These are phyloP conservation scores for Tinea trinotella DNA, from an alignment of 2,888 invertebrate genomes.

Conservation along the genomic window DNA sequence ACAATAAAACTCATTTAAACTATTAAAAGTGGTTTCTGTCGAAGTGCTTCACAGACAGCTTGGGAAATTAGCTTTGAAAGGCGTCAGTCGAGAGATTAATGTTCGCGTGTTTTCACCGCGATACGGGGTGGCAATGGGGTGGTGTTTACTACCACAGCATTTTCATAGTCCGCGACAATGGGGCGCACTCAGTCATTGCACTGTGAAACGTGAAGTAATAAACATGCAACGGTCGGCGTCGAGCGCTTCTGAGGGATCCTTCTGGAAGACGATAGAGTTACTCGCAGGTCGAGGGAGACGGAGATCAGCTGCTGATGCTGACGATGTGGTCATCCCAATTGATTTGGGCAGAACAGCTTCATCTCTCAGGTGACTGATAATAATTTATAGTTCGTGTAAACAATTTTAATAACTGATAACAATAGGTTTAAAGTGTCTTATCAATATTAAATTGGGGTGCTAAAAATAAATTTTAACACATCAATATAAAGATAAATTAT, in stretches of 20 bases:
- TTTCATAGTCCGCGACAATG: slow-evolving; percentile 33
- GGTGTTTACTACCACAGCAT: not conserved
- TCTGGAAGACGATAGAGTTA: slow-evolving; percentile 77
- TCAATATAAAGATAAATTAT: not conserved
- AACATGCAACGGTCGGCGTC: slow-evolving; percentile 56
- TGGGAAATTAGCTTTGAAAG: slow-evolving; percentile 41
- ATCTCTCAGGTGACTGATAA: slow-evolving; percentile 43
- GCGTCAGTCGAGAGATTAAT: slow-evolving; percentile 56
- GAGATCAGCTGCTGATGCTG: slow-evolving; percentile 56
- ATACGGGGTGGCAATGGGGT: not conserved
- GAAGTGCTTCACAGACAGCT: slow-evolving; percentile 36
- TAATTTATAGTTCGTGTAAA: not conserved
- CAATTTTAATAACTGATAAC: not conserved
- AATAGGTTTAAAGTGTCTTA: too few species aligned
- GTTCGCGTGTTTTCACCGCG: slow-evolving; percentile 46
- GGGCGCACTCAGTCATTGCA: slow-evolving; percentile 61
- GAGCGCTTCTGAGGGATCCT: slow-evolving; percentile 60
- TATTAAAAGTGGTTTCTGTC: slow-evolving; percentile 26
- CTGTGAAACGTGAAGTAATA: slow-evolving; percentile 41
- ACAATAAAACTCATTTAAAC: slow-evolving; percentile 18
- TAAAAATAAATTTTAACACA: not conserved
- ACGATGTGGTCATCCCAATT: slow-evolving; percentile 34
- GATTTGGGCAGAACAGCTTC: slow-evolving; percentile 42
- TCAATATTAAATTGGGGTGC: not conserved
- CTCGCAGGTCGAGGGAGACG: slow-evolving; percentile 68